These are phyloP conservation scores for Heteronetta atricapilla DNA, from an alignment of 2,113 vertebrate genomes.

Conservation along the genomic window DNA sequence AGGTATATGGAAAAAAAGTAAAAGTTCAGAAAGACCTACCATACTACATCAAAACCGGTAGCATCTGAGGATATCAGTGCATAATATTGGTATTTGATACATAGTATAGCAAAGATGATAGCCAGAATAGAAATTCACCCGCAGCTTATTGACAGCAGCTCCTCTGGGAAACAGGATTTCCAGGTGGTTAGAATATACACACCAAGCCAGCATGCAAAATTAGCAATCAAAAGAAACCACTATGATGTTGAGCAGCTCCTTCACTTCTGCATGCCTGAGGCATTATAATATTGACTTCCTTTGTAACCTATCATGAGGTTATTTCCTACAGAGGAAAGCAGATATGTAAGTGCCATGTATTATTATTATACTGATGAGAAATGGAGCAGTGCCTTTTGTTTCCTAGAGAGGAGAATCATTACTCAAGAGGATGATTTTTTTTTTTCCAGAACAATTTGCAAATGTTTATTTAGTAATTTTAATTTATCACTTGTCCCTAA, in stretches of 20 bases:
- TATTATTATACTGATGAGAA: background rate
- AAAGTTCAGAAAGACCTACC: background rate
- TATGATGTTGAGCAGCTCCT: background rate
- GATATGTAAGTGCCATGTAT: background rate
- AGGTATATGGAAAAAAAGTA: background rate
- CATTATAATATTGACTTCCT: background rate
- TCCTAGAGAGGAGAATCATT: background rate
- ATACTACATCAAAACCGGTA: background rate
- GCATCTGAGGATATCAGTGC: background rate
- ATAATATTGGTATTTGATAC: too few relatives aligned
- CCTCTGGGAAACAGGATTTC: background rate
- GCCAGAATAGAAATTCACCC: background rate
- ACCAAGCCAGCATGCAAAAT: rapidly evolving
- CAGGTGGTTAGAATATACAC: background rate
- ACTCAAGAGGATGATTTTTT: background rate
- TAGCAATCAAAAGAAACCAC: background rate
- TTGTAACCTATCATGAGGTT: background rate
- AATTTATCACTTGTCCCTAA: background rate
- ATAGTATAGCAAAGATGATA: background rate
- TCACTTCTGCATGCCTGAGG: background rate
- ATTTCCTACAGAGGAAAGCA: background rate
- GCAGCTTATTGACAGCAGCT: background rate
- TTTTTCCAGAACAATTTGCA: background rate
- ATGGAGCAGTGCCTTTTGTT: background rate
- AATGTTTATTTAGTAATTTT: background rate